Percentiles rank a stretch among this genome's conserved stretches.
Conservation (phyloP, 2,797 vertebrate species). For the Vespertilio murinus region DNA sequence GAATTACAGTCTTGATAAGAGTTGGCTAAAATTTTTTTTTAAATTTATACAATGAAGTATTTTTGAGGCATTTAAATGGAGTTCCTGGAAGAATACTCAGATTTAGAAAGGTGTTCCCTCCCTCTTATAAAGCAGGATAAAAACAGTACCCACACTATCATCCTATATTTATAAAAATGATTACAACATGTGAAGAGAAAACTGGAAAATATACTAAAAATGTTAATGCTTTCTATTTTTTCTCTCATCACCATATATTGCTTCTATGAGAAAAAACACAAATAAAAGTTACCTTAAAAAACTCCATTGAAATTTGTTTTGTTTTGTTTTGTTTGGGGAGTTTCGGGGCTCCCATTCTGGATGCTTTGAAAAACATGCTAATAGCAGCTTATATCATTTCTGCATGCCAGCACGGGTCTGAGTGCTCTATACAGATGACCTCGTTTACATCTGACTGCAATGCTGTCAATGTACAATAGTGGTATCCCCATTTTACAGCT, state of each 20-base stretch:
- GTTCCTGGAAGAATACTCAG: conserved; percentile 17
- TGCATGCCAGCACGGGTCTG: not conserved
- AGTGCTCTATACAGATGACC: not conserved
- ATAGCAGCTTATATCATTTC: not conserved
- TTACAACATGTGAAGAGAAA: not conserved
- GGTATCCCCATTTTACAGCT: not conserved
- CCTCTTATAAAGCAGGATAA: not conserved
- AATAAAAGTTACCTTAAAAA: not conserved
- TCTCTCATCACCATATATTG: not conserved
- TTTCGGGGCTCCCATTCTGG: not conserved
- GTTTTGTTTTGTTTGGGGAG: not conserved
- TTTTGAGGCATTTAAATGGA: conserved; percentile 45
- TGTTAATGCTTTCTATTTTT: conserved; percentile 5
- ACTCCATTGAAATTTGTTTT: not conserved
- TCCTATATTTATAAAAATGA: conserved; percentile 4
- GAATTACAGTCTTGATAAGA: not conserved
- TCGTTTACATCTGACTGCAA: not conserved
- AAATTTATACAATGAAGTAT: not conserved
- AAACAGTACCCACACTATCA: not conserved
- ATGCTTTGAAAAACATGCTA: not conserved
- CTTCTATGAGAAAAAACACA: conserved; percentile 47
- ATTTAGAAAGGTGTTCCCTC: not conserved
- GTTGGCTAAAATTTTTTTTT: not conserved
- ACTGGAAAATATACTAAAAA: not conserved
- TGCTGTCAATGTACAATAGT: not conserved